These are phyloP conservation scores for Drosophila quadrilineata DNA, from an alignment of 1,140 invertebrate species.

Conservation along the genomic window DNA sequence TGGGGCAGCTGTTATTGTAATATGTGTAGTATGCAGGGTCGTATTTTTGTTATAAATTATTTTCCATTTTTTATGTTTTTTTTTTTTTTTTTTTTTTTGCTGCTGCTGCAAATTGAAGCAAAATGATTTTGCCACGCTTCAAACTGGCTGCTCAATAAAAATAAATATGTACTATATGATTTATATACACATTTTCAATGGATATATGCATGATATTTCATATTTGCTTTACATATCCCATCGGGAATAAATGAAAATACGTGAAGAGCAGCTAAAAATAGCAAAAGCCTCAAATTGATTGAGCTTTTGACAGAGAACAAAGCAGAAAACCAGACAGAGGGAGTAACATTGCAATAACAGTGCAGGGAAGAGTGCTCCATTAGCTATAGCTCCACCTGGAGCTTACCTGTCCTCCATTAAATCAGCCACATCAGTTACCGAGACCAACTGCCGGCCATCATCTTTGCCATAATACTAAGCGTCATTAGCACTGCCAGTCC, in stretches of 20 bases:
- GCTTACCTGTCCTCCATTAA: conserved; percentile 34
- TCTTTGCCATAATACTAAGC: conserved; percentile 72
- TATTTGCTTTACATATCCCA: conserved; percentile 50
- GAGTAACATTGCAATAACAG: background rate
- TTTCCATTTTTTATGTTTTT: conserved; percentile 20
- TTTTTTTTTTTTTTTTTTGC: background rate
- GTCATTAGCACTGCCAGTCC: conserved; percentile 64
- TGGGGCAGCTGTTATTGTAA: conserved; percentile 66
- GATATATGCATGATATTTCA: conserved; percentile 16
- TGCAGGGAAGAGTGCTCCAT: conserved; percentile 1
- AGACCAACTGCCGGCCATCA: conserved; percentile 39
- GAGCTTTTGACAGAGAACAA: conserved; percentile 24
- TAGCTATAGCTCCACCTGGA: conserved; percentile 30
- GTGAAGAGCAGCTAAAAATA: conserved; percentile 32
- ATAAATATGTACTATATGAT: conserved; percentile 28
- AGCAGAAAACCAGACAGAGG: background rate
- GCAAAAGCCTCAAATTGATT: conserved; percentile 53
- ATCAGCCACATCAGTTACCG: background rate
- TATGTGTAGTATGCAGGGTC: too few species aligned
- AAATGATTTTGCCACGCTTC: conserved; percentile 56
- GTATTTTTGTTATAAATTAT: conserved; percentile 51
- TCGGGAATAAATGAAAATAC: conserved; percentile 42
- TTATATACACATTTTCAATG: conserved; percentile 21
- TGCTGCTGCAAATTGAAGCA: conserved; percentile 55
- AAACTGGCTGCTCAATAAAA: conserved; percentile 61